These are phyloP conservation scores for Ornithoptera priamus DNA, from an alignment of 2,888 invertebrate species.

Conservation along the genomic window DNA sequence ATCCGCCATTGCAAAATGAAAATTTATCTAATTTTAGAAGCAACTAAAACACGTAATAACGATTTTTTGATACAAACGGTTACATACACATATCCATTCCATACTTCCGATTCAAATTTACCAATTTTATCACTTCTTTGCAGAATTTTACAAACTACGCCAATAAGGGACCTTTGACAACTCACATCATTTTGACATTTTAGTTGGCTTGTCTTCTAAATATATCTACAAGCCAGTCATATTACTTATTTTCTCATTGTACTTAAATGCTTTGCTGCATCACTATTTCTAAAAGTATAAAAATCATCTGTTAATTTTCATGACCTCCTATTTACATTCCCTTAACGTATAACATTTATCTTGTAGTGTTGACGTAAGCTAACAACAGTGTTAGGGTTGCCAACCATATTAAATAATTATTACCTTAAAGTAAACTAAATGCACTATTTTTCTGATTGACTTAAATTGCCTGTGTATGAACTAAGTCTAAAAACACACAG, in stretches of 20 bases:
- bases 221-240: slow-evolving; percentile 54
- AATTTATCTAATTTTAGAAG: slow-evolving; percentile 54
- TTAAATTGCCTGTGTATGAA: background rate
- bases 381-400: slow-evolving; percentile 21
- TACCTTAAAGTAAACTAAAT: background rate
- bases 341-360: slow-evolving; percentile 3
- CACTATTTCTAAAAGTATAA: slow-evolving; percentile 32
- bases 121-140: slow-evolving; percentile 62
- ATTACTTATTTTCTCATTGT: slow-evolving; percentile 47
- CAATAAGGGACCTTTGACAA: slow-evolving; percentile 66
- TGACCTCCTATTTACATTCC: slow-evolving; percentile 9
- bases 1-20: slow-evolving; percentile 76
- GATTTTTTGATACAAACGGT: slow-evolving; percentile 46
- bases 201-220: slow-evolving; percentile 49
- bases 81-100: slow-evolving; percentile 58
- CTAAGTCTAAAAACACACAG: background rate
- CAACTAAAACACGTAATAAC: slow-evolving; percentile 55
- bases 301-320: slow-evolving; percentile 39
- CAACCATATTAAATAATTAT: slow-evolving; percentile 17
- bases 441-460: background rate
- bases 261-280: slow-evolving; percentile 28
- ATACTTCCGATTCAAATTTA: slow-evolving; percentile 53
- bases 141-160: slow-evolving; percentile 68
- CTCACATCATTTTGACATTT: slow-evolving; percentile 78
- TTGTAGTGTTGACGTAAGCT: slow-evolving; percentile 25